A percentile compares a stretch with the other conserved stretches of the same genome.
These are phyloP conservation scores for Rhorus exstirpatorius DNA, from an alignment of 2,888 invertebrate genomes.

Conservation along the genomic window DNA sequence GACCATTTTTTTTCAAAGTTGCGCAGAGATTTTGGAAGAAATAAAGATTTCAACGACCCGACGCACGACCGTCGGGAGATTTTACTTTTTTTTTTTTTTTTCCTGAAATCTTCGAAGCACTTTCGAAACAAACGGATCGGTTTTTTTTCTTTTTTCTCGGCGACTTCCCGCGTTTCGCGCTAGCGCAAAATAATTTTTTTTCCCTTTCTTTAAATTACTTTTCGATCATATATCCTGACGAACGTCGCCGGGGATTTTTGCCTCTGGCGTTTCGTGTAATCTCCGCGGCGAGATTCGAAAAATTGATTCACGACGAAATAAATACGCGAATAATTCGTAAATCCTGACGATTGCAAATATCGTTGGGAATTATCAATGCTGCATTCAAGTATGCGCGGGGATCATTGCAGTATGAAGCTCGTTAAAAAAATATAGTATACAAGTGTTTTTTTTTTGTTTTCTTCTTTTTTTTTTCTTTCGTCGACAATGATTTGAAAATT, in stretches of 20 bases:
- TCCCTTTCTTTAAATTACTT: not conserved
- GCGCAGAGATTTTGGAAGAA: not conserved
- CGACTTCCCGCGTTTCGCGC: not conserved
- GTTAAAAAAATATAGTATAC: slow-evolving; percentile 67
- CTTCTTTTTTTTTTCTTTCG: slow-evolving; percentile 28
- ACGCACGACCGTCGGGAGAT: not conserved
- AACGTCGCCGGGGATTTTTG: not conserved
- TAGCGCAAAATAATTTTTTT: not conserved
- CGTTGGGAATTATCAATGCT: slow-evolving; percentile 22
- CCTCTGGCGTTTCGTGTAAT: not conserved
- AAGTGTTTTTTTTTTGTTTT: slow-evolving; percentile 11
- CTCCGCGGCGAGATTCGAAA: not conserved
- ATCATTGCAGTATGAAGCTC: slow-evolving; percentile 37
- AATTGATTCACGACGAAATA: slow-evolving; percentile 25
- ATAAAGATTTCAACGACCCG: not conserved
- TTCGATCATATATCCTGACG: slow-evolving; percentile 2
- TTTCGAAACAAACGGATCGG: not conserved
- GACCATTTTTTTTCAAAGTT: slow-evolving; percentile 1
- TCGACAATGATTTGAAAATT: slow-evolving; percentile 37
- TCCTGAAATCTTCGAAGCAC: slow-evolving; percentile 3
- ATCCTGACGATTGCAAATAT: slow-evolving; percentile 35
- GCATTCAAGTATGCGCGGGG: slow-evolving; percentile 21
- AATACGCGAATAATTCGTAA: slow-evolving; percentile 12
- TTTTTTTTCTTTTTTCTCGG: not conserved
- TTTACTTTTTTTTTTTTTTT: not conserved